Evolutionary conservation across 2,888 invertebrate species (phyloP), one percentile per base, ranked within the genome.

Genomic region (Plagodis dolabraria): DNA sequence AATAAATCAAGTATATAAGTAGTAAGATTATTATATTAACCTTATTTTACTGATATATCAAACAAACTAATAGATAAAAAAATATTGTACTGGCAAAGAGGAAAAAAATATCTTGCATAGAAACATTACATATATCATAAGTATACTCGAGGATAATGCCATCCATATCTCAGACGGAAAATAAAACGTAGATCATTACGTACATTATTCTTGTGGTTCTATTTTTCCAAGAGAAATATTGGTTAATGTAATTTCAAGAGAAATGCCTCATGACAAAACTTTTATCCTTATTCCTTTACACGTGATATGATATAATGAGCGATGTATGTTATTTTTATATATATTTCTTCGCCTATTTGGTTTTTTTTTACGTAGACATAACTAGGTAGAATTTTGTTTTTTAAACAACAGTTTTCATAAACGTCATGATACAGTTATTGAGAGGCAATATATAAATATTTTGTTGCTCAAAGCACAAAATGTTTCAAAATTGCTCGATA

Each of bases 221-320:
- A 47, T 47, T 54, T 55, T 40, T 44, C 40, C 36, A 34, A 12
- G 33, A 55, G 5, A 51, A 47, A 51, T 40, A 33, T 50, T 49
- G 42, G 49, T 49, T 50, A 47, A 54, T 51, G 54, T 53, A 8
- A 59, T 54, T 59, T 59, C 46, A 43, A 54, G 59, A 59, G 38
- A 51, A 50, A 54, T 59, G 47, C 47, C 43, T 59, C 46, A 53
- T 42, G 53, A 53, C 34, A 45, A 47, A 8, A 10, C 38, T 46
- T 46, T 40, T 22, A 22, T 22, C 22, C 22, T 22, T 22, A 22
- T 22, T 22, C 22, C 22, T 22, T 22, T 22, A 22, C 22, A 22
- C 22, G 4, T 1, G 22, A 22, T 2, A 2, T 2, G 4, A 22
- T 22, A 22, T 22, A 22, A 22, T 22, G 22, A 22, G 22, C 22